phyloP scores from a whole-genome alignment of 2,888 invertebrate genomes.

The Pediacus dermestoides region DNA sequence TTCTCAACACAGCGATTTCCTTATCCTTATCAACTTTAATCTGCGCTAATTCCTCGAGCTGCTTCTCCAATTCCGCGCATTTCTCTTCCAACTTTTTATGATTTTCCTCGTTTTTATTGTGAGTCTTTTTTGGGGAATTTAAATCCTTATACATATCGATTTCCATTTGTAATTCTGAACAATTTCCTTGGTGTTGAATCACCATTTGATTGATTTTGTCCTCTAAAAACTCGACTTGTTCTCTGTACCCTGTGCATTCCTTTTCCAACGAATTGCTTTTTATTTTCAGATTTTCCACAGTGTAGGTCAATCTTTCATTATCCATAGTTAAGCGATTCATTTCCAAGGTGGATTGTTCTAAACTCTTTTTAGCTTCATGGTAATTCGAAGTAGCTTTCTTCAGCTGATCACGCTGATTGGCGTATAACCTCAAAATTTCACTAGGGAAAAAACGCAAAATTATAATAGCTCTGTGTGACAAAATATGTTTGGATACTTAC shows the following conservation, averaged over 20 bases:
- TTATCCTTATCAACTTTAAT: no score
- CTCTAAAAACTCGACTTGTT: slow-evolving; percentile 6
- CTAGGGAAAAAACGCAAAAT: slow-evolving; percentile 28
- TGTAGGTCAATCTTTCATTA: slow-evolving; percentile 24
- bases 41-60: not conserved
- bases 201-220: slow-evolving; percentile 2
- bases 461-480: no score
- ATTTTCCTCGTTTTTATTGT: not conserved
- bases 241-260: slow-evolving; percentile 19
- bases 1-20: no score
- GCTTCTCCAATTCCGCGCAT: not conserved
- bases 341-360: slow-evolving; percentile 16
- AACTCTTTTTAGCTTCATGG: not conserved
- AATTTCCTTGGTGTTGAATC: not conserved
- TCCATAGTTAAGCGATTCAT: slow-evolving; percentile 25
- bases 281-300: slow-evolving; percentile 18
- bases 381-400: slow-evolving; percentile 16
- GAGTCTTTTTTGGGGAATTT: no score
- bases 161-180: slow-evolving; percentile 3
- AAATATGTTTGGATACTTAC: no score
- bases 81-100: slow-evolving; percentile 1
- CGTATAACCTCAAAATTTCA: slow-evolving; percentile 28
- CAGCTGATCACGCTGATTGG: slow-evolving; percentile 26
- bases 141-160: no score
- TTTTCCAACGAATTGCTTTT: slow-evolving; percentile 19